phyloP scores from a whole-genome alignment of 2,113 vertebrate genomes.

The Heptranchias perlo region DNA sequence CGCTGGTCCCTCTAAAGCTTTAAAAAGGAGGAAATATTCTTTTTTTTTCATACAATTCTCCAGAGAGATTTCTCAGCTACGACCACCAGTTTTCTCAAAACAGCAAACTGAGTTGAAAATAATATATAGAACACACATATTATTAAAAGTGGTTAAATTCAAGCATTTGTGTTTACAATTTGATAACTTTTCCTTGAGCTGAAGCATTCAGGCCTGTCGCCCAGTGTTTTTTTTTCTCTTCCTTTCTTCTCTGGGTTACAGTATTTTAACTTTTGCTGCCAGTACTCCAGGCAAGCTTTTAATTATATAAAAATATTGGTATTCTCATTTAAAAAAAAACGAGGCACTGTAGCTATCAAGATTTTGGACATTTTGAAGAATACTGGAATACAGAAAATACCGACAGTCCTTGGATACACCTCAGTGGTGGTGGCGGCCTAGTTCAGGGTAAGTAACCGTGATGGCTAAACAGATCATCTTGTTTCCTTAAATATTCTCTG shows the following conservation, averaged over 20 bases:
- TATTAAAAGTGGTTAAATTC: neutral
- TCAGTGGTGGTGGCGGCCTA: conserved; percentile 11
- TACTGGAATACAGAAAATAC: neutral
- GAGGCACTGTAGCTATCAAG: neutral
- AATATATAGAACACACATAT: neutral
- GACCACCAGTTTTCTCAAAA: conserved; percentile 26
- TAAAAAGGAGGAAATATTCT: conserved; percentile 32
- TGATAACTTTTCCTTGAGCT: neutral
- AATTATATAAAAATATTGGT: neutral
- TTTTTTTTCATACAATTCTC: conserved; percentile 25
- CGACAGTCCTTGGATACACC: neutral
- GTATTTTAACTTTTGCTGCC: conserved; percentile 26
- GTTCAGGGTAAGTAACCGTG: conserved; percentile 23
- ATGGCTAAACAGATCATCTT: conserved; percentile 5
- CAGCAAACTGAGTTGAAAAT: conserved; percentile 13
- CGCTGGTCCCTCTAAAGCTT: conserved; percentile 14
- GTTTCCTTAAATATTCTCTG: neutral
- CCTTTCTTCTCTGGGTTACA: neutral
- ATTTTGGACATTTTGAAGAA: conserved; percentile 24
- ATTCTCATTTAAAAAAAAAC: conserved; percentile 13
- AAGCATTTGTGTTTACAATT: conserved; percentile 5
- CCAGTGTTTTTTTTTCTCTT: neutral
- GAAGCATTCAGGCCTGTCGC: conserved; percentile 25
- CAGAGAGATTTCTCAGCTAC: neutral
- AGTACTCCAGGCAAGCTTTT: neutral